Percentiles rank a stretch among this genome's conserved stretches.
phyloP scores from a whole-genome alignment of 2,113 vertebrate genomes.

The Lates calcarifer region DNA sequence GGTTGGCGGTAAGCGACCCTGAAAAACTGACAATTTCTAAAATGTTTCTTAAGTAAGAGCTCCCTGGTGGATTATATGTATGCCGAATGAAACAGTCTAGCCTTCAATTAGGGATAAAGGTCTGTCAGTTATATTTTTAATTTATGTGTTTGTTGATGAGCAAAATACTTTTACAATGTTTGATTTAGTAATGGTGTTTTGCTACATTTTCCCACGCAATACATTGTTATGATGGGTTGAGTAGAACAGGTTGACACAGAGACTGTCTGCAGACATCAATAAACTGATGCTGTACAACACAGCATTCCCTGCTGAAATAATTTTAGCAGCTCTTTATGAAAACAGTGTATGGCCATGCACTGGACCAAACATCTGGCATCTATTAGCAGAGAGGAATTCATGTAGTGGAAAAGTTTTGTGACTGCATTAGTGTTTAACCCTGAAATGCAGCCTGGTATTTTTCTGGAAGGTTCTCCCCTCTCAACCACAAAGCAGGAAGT shows the following conservation, averaged over 20 bases:
- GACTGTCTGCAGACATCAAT: not conserved
- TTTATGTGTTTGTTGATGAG: not conserved
- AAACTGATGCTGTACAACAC: not conserved
- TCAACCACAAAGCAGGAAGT: too few relatives aligned
- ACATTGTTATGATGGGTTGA: not conserved
- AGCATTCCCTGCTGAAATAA: too few relatives aligned
- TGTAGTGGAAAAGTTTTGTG: constrained; percentile 23
- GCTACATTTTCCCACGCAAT: not conserved
- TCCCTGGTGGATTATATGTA: not conserved
- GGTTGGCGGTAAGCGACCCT: not conserved
- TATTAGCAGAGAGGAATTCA: constrained; percentile 50
- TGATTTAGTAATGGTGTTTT: not conserved
- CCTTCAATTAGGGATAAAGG: not conserved
- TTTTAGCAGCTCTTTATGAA: not conserved
- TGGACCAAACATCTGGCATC: constrained; percentile 61
- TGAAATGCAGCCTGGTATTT: not conserved
- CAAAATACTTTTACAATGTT: not conserved
- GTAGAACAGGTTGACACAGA: not conserved
- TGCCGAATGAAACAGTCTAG: constrained; percentile 2
- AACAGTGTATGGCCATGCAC: not conserved
- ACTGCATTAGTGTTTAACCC: constrained; percentile 33
- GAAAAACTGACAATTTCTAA: not conserved
- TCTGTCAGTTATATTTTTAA: accelerated
- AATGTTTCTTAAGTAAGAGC: not conserved
- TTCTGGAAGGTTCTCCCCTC: too few relatives aligned